A percentile compares a stretch with the other conserved stretches of the same genome.
These are phyloP conservation scores for Hyles euphorbiae DNA, from an alignment of 1,140 invertebrate species.

Conservation along the genomic window DNA sequence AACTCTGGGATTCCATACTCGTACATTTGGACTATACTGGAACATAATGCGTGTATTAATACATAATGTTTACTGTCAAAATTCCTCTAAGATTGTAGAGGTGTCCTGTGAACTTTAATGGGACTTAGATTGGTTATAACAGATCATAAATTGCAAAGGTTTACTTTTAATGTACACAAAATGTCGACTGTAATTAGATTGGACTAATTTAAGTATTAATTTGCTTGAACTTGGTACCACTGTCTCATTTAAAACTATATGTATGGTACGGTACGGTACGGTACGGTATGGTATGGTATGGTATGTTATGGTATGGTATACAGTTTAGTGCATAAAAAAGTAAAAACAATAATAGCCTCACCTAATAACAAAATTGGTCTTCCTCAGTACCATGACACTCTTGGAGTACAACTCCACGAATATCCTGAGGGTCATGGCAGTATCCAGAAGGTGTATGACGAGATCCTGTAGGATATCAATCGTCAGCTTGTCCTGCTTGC, in stretches of 20 bases:
- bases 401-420: conserved; percentile 80
- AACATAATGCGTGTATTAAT: conserved; percentile 28
- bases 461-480: conserved; percentile 78
- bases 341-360: conserved; percentile 37
- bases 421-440: conserved; percentile 78
- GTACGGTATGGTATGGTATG: no score
- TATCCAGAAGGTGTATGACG: conserved; percentile 84
- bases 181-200: no score
- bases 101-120: no score
- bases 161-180: no score
- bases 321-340: background rate
- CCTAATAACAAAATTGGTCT: conserved; percentile 76
- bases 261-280: no score
- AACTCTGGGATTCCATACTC: conserved; percentile 78
- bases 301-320: no score
- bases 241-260: no score
- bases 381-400: conserved; percentile 73
- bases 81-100: no score
- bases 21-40: conserved; percentile 81
- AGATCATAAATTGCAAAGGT: no score
- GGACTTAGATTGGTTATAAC: no score
- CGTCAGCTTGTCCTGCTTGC: conserved; percentile 59
- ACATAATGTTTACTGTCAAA: background rate
- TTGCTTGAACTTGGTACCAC: no score
- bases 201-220: no score